phyloP scores from a whole-genome alignment of 2,797 vertebrate species.

The Microctenopoma steveboyesi region DNA sequence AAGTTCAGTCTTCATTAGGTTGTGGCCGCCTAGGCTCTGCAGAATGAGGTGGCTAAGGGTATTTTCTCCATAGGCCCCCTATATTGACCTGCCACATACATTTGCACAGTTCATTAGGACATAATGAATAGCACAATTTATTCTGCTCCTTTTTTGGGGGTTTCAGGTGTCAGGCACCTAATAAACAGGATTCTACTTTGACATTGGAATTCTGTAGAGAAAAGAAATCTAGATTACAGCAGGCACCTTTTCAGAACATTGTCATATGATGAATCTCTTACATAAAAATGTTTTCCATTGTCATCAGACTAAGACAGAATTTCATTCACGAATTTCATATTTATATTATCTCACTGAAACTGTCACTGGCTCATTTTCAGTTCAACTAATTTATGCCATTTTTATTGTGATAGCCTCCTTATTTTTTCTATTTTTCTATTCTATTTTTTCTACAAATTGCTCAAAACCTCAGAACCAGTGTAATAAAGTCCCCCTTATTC shows the following conservation, averaged over 20 bases:
- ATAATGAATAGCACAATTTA: constrained; percentile 83
- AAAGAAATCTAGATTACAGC: constrained; percentile 34
- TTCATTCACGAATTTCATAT: background rate
- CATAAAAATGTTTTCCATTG: background rate
- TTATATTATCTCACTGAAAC: background rate
- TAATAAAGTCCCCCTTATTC: background rate
- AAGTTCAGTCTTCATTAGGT: constrained; percentile 81
- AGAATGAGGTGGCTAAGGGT: constrained; percentile 44
- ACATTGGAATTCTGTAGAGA: constrained; percentile 44
- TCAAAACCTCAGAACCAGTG: background rate
- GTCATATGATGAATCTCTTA: constrained; percentile 31
- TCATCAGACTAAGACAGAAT: constrained; percentile 13
- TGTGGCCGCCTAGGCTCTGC: constrained; percentile 60
- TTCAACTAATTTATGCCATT: background rate
- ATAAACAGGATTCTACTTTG: constrained; percentile 62
- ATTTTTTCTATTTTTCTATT: background rate
- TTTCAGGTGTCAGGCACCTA: constrained; percentile 60
- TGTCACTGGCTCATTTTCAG: background rate
- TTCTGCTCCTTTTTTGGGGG: constrained; percentile 58
- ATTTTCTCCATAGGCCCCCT: constrained; percentile 62
- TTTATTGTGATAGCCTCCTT: background rate
- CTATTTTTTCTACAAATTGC: background rate
- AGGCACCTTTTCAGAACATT: constrained; percentile 19
- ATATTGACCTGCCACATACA: constrained; percentile 80
- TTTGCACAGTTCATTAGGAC: constrained; percentile 81